These are phyloP conservation scores for Theristicus caerulescens DNA, from an alignment of 2,113 vertebrate species.

Conservation along the genomic window DNA sequence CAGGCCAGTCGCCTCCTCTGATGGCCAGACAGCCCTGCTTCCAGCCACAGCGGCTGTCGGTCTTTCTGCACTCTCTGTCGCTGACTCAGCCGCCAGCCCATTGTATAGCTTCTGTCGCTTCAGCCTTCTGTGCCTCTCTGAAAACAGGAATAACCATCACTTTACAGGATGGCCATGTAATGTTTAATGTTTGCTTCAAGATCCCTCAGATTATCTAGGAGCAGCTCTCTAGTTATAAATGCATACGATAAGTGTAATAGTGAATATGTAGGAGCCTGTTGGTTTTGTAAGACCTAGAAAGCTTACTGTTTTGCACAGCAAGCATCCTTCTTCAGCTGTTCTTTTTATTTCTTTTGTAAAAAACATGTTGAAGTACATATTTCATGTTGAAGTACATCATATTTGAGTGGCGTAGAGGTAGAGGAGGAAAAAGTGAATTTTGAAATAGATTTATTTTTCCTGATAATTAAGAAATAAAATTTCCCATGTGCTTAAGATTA, in stretches of 20 bases:
- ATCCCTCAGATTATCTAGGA: background rate
- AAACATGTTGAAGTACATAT: background rate
- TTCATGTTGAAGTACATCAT: background rate
- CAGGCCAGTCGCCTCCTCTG: rapidly evolving
- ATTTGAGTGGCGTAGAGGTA: background rate
- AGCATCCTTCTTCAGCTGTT: background rate
- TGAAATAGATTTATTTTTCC: background rate
- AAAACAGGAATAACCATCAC: background rate
- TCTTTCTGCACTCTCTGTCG: background rate
- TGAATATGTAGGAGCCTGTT: background rate
- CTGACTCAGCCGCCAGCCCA: rapidly evolving
- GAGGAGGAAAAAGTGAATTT: background rate
- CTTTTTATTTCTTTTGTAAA: background rate
- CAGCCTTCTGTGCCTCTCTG: background rate
- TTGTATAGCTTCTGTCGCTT: background rate
- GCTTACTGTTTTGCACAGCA: background rate
- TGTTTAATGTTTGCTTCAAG: background rate
- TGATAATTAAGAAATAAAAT: background rate
- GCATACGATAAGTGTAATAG: background rate
- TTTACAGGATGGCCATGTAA: background rate
- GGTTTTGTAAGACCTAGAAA: background rate
- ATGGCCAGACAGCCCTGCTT: background rate
- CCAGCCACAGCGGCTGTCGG: background rate
- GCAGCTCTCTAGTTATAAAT: background rate
- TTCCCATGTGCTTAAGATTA: background rate